Evolutionary conservation across 2,113 vertebrate genomes (phyloP), one percentile per base, ranked within the genome.

Genomic region (Nestor notabilis): DNA sequence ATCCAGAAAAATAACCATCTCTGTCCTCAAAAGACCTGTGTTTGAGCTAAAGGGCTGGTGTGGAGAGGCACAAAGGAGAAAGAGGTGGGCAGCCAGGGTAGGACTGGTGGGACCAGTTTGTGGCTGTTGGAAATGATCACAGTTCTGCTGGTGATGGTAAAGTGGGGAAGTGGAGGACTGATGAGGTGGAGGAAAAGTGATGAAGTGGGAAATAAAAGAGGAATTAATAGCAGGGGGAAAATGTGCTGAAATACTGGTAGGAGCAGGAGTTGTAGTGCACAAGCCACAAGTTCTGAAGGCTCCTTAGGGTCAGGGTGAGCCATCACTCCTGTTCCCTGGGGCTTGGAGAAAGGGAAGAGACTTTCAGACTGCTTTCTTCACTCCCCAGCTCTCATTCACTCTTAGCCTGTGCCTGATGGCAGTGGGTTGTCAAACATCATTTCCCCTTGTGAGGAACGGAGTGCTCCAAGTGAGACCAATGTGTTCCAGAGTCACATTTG

Each of bases 21-120:
- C 44, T 68, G 39, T 55, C 35, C 44, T 47, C 53, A 29, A 0
- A 69, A 64, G 46, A 12, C 60, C 28, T 74, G 18, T 0, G 0
- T 70, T 37, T 87, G 29, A 90, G 35, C 47, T 74, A 7, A 44
- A 66, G 37, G 35, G 27, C 35, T 93, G 46, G 4, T 75, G 6
- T 35, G 43, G 56, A 75, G 33, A 58, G 15, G 27, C 43, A 64
- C 17, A n/a, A 56, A 66, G 29, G 50, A 89, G 39, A 6, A n/a
- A 69, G 23, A 70, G n/a, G 15, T 63, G 41, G 14, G 20, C 39
- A 52, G 33, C 7, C 49, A 33, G 20, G 10, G 3, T 55, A 44
- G 87, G 20, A 37, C 27, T 46, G 33, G 21, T 58, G 39, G 25
- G 52, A 74, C 33, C 17, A 25, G 18, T 84, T 61, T 63, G 29